Evolutionary conservation across 2,113 vertebrate genomes (phyloP).

Genomic region (Donacobius atricapilla): DNA sequence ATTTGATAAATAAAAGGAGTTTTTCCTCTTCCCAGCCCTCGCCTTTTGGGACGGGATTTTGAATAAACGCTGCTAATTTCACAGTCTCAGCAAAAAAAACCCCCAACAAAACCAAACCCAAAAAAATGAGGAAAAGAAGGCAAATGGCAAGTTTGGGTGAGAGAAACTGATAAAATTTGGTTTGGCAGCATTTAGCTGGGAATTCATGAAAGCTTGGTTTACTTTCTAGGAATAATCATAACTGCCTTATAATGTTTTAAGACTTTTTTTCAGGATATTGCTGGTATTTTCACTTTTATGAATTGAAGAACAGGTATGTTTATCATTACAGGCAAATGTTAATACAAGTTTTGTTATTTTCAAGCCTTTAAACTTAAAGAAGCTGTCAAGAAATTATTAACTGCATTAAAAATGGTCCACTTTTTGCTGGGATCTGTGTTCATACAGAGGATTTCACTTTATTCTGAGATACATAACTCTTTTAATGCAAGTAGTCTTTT

Average conservation of each 20-base stretch:
- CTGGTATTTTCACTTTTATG: neutral
- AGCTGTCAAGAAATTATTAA: neutral
- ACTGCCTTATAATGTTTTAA: neutral
- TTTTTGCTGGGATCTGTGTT: neutral
- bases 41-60: neutral
- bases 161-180: neutral
- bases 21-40: neutral
- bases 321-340: neutral
- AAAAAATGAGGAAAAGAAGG: neutral
- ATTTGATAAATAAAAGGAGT: neutral
- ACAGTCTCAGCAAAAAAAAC: neutral
- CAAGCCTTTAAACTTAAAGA: neutral
- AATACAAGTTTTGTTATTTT: neutral
- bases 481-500: neutral
- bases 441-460: neutral
- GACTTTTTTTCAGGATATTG: neutral
- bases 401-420: accelerated
- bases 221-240: neutral
- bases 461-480: neutral
- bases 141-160: neutral
- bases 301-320: neutral
- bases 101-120: neutral
- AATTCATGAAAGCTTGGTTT: neutral
- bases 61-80: neutral
- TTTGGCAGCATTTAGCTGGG: neutral